A percentile compares a stretch with the other conserved stretches of the same genome.
Conservation (phyloP, 2,113 vertebrate species). For the Athene cunicularia region DNA sequence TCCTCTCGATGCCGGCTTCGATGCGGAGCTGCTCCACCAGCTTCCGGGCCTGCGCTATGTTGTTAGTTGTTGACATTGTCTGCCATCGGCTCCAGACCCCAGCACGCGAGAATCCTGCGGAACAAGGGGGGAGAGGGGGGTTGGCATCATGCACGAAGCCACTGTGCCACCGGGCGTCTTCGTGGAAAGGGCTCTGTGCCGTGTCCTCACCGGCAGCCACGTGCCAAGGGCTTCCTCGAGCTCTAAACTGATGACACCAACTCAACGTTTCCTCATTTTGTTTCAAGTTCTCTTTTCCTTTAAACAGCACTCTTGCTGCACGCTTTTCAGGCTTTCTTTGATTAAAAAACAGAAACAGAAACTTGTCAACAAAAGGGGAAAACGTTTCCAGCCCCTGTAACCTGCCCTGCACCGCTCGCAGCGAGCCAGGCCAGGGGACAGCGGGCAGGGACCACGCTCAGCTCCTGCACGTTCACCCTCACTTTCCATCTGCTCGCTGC, state of each 20-base stretch:
- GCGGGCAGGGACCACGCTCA: background rate
- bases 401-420: background rate
- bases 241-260: background rate
- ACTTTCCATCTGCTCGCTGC: fast-evolving
- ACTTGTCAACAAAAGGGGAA: background rate
- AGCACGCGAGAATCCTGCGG: conserved; percentile 18
- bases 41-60: conserved; percentile 93
- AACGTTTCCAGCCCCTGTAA: background rate
- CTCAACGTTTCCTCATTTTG: background rate
- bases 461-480: background rate
- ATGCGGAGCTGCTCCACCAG: conserved; percentile 97
- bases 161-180: too few relatives aligned
- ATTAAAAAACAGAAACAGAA: background rate
- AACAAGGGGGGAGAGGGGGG: background rate
- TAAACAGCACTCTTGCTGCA: background rate
- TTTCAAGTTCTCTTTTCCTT: background rate
- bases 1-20: conserved; percentile 91
- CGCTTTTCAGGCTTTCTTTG: background rate
- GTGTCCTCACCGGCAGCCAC: fast-evolving
- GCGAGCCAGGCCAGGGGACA: background rate
- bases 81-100: conserved; percentile 77
- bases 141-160: fast-evolving
- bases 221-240: background rate
- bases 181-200: background rate
- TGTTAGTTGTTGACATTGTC: conserved; percentile 94